Base-by-base conservation (phyloP, 1,140 invertebrate genomes). In the Ceratina australensis region DNA sequence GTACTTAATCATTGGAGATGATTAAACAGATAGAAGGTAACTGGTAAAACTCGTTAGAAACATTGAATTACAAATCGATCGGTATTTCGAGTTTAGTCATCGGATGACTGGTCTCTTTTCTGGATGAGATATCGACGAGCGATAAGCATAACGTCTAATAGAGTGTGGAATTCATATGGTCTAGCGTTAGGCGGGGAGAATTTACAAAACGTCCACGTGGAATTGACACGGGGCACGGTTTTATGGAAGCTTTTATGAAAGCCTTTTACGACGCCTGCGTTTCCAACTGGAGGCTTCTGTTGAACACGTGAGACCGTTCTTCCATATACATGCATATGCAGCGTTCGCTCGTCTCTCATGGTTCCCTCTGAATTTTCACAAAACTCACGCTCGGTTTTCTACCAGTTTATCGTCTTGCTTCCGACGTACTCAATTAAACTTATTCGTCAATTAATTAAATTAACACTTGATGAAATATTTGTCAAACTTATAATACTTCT, bases 181-280 rank as follows among this genome's bases (percentile, higher is more conserved):
- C 13, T 52, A 18, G 33, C 3, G 3, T 42, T 15, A 12, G 12
- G 5, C 12, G n/a, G 49, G 15, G 33, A 42, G 33, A 72, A 72
- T 72, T 47, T 52, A 57, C 60, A 28, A 42, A 68, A 77, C 56
- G 56, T 60, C 72, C 63, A 69, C 59, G 15, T 16, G 76, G 86
- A 83, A 89, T 89, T 42, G 33, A 42, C 33, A 42, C 87, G 86
- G 88, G 87, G 89, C 87, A 87, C 87, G 54, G 86, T 90, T 90
- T 90, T 89, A 89, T 90, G 88, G 89, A 90, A 89, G 85, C 86
- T 89, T 90, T 90, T 89, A 90, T 90, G 89, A 90, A 89, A 89
- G 87, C 80, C 87, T 89, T 42, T 90, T 90, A 90, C 89, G 89
- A 90, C 87, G 33, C 33, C 80, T 56, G 63, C 50, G 68, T 79